phyloP scores from a whole-genome alignment of 1,140 invertebrate genomes.

The Drosophila mayri region DNA sequence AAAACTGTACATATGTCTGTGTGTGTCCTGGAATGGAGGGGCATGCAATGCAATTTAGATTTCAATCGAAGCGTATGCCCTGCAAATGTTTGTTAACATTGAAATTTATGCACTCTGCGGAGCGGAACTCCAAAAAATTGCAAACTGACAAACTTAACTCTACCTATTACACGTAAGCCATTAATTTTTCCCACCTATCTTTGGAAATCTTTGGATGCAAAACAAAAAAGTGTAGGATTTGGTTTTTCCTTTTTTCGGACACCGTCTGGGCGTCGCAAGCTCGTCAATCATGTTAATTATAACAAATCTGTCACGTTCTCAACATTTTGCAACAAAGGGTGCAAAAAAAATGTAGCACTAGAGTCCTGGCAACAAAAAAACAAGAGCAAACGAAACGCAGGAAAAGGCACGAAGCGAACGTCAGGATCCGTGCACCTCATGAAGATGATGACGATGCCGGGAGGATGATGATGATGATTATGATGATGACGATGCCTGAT shows the following conservation, averaged over 20 bases:
- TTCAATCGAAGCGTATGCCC: constrained; percentile 68
- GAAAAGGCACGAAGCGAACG: constrained; percentile 64
- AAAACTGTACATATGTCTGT: constrained; percentile 4
- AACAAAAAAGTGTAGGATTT: not conserved
- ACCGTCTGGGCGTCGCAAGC: constrained; percentile 54
- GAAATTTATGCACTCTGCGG: constrained; percentile 68
- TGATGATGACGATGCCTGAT: constrained; percentile 67
- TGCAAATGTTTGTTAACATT: constrained; percentile 59
- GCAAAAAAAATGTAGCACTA: constrained; percentile 14
- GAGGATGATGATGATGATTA: constrained; percentile 41
- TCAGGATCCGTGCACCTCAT: constrained; percentile 41
- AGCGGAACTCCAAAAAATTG: constrained; percentile 5
- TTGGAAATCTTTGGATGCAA: constrained; percentile 5
- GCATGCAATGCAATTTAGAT: constrained; percentile 71
- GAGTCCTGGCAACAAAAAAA: constrained; percentile 19
- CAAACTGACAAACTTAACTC: constrained; percentile 32
- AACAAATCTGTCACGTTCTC: constrained; percentile 75
- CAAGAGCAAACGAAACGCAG: constrained; percentile 53
- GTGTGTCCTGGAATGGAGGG: constrained; percentile 14
- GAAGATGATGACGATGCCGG: constrained; percentile 53
- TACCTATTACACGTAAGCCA: constrained; percentile 19
- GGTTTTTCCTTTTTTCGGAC: constrained; percentile 5
- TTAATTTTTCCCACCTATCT: constrained; percentile 14
- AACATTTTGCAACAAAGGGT: constrained; percentile 52
- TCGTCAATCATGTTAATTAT: constrained; percentile 78